phyloP scores from a whole-genome alignment of 2,113 vertebrate species.

The Dromaius novaehollandiae region DNA sequence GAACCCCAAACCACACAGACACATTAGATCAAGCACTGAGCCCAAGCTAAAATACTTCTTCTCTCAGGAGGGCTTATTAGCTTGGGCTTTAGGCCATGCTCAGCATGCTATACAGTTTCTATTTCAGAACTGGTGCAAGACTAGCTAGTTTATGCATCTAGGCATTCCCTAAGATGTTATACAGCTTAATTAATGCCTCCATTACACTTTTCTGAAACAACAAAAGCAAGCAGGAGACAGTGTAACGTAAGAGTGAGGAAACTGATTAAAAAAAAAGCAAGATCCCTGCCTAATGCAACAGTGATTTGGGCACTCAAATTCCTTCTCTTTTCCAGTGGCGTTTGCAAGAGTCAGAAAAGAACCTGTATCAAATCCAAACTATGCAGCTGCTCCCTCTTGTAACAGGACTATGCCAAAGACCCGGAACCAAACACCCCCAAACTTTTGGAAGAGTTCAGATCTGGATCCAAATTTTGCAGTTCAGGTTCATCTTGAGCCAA shows the following conservation, averaged over 20 bases:
- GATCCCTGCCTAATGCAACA: not conserved
- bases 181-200: not conserved
- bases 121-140: not conserved
- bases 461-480: constrained; percentile 20
- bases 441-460: constrained; percentile 13
- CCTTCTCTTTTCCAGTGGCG: not conserved
- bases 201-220: rapidly evolving
- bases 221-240: not conserved
- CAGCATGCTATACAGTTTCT: not conserved
- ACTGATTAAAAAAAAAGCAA: not conserved
- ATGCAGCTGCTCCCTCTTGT: constrained; percentile 49
- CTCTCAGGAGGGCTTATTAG: not conserved
- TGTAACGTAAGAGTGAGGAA: not conserved
- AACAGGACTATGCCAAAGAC: constrained; percentile 23
- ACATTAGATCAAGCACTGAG: not conserved
- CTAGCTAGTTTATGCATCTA: rapidly evolving
- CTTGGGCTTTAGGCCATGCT: not conserved
- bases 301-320: not conserved
- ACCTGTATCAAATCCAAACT: constrained; percentile 46
- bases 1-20: not conserved
- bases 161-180: not conserved
- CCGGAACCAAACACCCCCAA: constrained; percentile 47
- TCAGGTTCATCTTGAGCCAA: not conserved
- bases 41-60: not conserved
- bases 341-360: not conserved